Conservation (phyloP, 2,797 vertebrate species). For the Sparus aurata region DNA sequence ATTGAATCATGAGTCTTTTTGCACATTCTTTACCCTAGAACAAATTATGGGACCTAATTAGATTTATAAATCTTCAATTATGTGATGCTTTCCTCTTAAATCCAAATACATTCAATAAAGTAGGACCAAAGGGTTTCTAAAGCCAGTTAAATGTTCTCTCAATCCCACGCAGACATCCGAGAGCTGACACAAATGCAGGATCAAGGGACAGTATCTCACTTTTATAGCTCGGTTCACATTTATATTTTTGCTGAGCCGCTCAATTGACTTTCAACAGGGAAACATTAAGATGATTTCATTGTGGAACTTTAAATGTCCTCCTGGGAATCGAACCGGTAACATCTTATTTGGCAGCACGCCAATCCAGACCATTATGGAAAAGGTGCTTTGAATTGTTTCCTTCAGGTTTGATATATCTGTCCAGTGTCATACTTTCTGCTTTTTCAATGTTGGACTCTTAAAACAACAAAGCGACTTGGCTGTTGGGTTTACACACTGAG, state of each 20-base stretch:
- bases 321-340: slow-evolving; percentile 49
- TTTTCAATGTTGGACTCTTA: slow-evolving; percentile 43
- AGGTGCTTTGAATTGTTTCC: slow-evolving; percentile 6
- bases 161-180: slow-evolving; percentile 40
- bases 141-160: slow-evolving; percentile 31
- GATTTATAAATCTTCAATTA: not conserved
- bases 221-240: slow-evolving; percentile 63
- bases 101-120: slow-evolving; percentile 13
- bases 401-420: slow-evolving; percentile 32
- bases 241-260: slow-evolving; percentile 60
- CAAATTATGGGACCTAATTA: not conserved
- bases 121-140: slow-evolving; percentile 28
- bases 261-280: slow-evolving; percentile 57
- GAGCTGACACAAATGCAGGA: slow-evolving; percentile 43
- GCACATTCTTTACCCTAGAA: not conserved
- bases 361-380: slow-evolving; percentile 9
- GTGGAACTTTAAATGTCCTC: slow-evolving; percentile 54
- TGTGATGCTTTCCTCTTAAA: not conserved
- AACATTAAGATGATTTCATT: slow-evolving; percentile 59
- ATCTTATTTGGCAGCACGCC: slow-evolving; percentile 52
- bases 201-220: slow-evolving; percentile 54
- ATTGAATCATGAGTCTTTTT: not conserved
- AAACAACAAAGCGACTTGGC: slow-evolving; percentile 44
- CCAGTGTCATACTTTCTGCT: slow-evolving; percentile 8
- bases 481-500: slow-evolving; percentile 57